Conservation (phyloP, 2,888 invertebrate genomes). For the Malachius bipustulatus region DNA sequence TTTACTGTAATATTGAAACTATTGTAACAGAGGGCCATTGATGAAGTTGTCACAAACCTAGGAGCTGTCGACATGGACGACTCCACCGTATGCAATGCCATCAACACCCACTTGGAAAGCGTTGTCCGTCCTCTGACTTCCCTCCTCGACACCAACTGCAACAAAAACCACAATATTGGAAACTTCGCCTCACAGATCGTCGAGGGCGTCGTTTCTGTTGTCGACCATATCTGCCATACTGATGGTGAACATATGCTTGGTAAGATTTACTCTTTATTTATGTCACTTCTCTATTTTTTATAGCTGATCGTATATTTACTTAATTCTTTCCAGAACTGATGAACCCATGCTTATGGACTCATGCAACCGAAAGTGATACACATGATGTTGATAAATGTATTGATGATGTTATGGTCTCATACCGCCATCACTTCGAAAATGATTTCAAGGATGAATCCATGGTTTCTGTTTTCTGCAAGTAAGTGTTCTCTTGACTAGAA, state of each 20-base stretch:
- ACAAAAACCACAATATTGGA: neutral
- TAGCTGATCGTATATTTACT: too few relatives aligned
- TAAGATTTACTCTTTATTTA: too few relatives aligned
- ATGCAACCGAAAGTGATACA: too few relatives aligned
- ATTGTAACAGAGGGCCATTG: neutral
- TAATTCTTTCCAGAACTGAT: slow-evolving; percentile 1
- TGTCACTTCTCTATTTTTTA: too few relatives aligned
- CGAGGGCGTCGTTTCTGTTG: neutral
- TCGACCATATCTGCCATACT: neutral
- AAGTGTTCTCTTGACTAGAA: too few relatives aligned
- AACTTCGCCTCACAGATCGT: neutral
- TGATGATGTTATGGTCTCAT: too few relatives aligned
- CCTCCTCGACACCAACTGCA: too few relatives aligned
- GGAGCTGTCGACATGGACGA: neutral
- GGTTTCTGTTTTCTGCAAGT: too few relatives aligned
- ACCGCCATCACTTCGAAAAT: too few relatives aligned
- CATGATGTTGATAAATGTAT: too few relatives aligned
- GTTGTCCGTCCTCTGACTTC: neutral
- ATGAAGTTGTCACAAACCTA: neutral
- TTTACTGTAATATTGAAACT: too few relatives aligned
- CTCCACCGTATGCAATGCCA: neutral
- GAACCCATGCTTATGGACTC: slow-evolving; percentile 3
- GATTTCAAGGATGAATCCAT: too few relatives aligned
- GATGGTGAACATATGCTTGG: slow-evolving; percentile 2
- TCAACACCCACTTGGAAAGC: slow-evolving; percentile 1